Conservation (phyloP, 2,113 vertebrate genomes). For the Phylloscopus whistleri region DNA sequence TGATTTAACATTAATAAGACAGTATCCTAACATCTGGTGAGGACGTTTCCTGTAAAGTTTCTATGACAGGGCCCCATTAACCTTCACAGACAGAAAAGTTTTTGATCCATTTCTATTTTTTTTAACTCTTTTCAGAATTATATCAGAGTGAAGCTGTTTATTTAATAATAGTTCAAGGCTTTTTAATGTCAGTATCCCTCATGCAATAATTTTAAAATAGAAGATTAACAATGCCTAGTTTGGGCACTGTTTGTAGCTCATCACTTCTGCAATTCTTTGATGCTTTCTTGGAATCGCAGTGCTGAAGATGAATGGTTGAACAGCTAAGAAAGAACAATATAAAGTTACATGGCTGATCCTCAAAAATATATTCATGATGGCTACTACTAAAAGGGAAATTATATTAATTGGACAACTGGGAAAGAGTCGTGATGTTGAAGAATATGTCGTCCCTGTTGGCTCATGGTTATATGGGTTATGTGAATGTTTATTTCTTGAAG, state of each 20-base stretch:
- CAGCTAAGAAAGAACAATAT: neutral
- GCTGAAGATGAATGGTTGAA: neutral
- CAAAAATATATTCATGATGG: neutral
- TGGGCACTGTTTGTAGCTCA: neutral
- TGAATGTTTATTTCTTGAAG: neutral
- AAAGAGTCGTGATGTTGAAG: neutral
- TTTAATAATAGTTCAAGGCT: neutral
- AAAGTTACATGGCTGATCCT: neutral
- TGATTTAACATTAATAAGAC: neutral
- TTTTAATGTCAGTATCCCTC: neutral
- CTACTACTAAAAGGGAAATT: neutral
- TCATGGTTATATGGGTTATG: neutral
- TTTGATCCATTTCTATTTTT: neutral
- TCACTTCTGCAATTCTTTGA: neutral
- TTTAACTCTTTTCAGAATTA: neutral
- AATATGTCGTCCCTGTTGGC: fast-evolving
- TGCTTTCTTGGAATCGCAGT: constrained; percentile 15
- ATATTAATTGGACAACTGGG: neutral
- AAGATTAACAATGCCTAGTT: neutral
- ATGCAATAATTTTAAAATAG: neutral
- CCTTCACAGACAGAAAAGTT: neutral
- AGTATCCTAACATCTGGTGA: neutral
- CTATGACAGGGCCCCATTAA: neutral
- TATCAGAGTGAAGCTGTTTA: neutral
- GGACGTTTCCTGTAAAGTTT: neutral